Evolutionary conservation across 2,113 vertebrate species (phyloP).

Genomic region (Nymphicus hollandicus): DNA sequence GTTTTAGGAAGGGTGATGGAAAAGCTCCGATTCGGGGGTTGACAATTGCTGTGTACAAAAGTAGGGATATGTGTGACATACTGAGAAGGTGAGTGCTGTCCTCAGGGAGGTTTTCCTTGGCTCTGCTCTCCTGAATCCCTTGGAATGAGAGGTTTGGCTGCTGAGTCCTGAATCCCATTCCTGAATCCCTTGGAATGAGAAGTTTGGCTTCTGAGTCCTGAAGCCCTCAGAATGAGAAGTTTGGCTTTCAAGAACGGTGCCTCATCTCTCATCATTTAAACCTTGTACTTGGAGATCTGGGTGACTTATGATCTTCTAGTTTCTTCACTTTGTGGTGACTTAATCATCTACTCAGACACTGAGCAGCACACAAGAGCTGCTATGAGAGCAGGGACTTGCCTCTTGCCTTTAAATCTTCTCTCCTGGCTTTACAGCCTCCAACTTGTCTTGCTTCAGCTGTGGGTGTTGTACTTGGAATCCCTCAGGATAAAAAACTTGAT

Average conservation of each 20-base stretch:
- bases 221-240: background rate
- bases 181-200: background rate
- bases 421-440: background rate
- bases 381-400: background rate
- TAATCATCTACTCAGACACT: background rate
- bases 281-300: background rate
- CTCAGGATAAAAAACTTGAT: background rate
- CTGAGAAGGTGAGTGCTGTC: background rate
- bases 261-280: background rate
- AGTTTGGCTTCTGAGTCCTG: too few species aligned
- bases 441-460: background rate
- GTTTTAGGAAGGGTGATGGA: background rate
- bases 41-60: rapidly evolving
- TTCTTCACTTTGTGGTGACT: background rate
- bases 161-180: background rate
- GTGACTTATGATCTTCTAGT: background rate
- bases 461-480: background rate
- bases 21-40: background rate
- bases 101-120: background rate
- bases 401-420: background rate
- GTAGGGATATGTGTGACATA: background rate
- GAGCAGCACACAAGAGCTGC: background rate
- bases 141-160: background rate
- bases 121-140: background rate
- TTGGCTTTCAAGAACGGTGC: background rate